Evolutionary conservation across 2,888 invertebrate species (phyloP), one percentile per base, ranked within the genome.

Genomic region (Odontocolon sp.): DNA sequence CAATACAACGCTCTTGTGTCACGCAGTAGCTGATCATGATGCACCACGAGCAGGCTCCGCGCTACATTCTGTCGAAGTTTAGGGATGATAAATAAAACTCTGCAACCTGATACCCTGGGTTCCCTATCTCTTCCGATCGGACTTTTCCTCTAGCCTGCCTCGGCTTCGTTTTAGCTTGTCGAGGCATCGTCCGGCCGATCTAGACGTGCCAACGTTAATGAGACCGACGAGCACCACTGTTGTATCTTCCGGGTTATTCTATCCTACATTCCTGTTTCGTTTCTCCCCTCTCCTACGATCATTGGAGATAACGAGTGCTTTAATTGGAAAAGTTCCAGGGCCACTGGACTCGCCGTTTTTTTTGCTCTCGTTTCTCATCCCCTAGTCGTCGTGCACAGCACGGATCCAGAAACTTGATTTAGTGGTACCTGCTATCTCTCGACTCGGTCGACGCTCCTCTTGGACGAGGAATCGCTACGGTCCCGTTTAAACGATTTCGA

Each of bases 251-350:
- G 42, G 81, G 79, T 78, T 80, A 64, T 36, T 23, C 52, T 3
- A 50, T 33, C 33, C 33, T 28, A 36, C 70, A 47, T 66, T 59
- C 57, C 73, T 71, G 79, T 79, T 76, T 77, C 81, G 82, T 78
- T 80, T 79, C 52, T 73, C 68, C 78, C 81, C 81, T 78, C 79
- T 79, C 79, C 74, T 67, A 80, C 80, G 86, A 86, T 85, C 81
- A 83, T 84, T 80, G 81, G 78, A 81, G 84, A 84, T 83, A 85
- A 81, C 80, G 80, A 81, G 82, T 81, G 86, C 86, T 85, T 86
- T 86, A 86, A 86, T 86, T 86, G 85, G 83, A 86, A 86, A 86
- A 86, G 81, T 86, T 86, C 81, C 79, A 59, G 68, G 52, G 57
- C 50, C 50, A 42, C 50, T 16, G 68, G 33, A 45, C 23, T 18